Evolutionary conservation across 2,888 invertebrate genomes (phyloP), one percentile per base, ranked within the genome.

Genomic region (Apamea anceps): DNA sequence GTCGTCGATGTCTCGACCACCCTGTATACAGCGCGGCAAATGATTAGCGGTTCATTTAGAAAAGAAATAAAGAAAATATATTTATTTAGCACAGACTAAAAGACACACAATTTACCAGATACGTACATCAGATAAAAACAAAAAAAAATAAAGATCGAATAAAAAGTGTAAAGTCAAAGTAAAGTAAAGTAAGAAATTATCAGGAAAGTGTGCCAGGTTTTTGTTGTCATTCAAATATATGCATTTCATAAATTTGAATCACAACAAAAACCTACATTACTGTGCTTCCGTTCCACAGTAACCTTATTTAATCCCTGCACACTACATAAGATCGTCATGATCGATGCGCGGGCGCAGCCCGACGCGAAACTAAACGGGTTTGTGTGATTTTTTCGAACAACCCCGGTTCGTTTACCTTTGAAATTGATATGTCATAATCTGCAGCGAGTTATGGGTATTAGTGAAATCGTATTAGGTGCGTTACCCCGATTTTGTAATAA

Each of bases 281-380:
- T 85, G 37, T 48, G 25, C 15, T 13, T 74, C 65, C 62, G 37
- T 72, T 75, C 0, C 28, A 65, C 60, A 71, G 7, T 72, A 37
- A 82, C 77, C 63, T 71, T 85, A 82, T 89, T 90, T 93, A 95
- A 95, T 94, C 95, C 93, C 93, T 93, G 92, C 91, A 94, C 86
- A 91, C 77, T 89, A 91, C 91, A 93, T 93, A 90, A 91, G 94
- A 94, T 94, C 91, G 85, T 79, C 84, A 85, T 94, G 94, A 96
- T 96, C 88, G 95, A 95, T 95, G 91, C 89, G 90, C 87, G 73
- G 82, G 89, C 91, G 78, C 86, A 85, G 75, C 79, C 63, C 75
- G 76, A 85, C 68, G 90, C 90, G 90, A 84, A 85, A 84, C 92
- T 90, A 93, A 94, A 92, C 78, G 86, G 94, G 91, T 93, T 92